A percentile compares a stretch with the other conserved stretches of the same genome.
phyloP scores from a whole-genome alignment of 2,888 invertebrate genomes.

The Meliscaeva auricollis region DNA sequence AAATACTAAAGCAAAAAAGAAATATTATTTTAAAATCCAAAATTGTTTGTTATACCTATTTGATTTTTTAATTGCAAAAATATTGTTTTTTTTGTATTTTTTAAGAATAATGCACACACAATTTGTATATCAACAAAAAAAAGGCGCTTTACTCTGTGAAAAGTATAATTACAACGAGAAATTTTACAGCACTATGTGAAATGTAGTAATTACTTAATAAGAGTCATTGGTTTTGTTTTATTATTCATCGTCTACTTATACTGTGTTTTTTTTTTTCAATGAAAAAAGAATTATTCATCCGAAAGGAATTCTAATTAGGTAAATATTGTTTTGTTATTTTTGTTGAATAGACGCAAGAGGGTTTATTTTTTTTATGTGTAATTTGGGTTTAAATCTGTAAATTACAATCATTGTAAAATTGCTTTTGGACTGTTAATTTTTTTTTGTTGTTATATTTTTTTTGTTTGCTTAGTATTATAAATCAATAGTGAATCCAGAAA shows the following conservation, averaged over 20 bases:
- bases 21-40: too few species aligned
- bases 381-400: background rate
- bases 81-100: too few species aligned
- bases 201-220: slow-evolving; percentile 61
- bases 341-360: background rate
- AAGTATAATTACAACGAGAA: slow-evolving; percentile 48
- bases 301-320: slow-evolving; percentile 48
- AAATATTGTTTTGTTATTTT: slow-evolving; percentile 1
- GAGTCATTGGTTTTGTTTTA: slow-evolving; percentile 12
- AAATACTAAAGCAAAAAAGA: too few species aligned
- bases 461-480: too few species aligned
- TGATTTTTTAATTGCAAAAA: too few species aligned
- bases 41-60: too few species aligned
- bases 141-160: slow-evolving; percentile 13
- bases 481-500: too few species aligned
- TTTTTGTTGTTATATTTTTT: too few species aligned
- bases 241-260: background rate
- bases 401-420: too few species aligned
- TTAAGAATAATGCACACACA: background rate
- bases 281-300: slow-evolving; percentile 33
- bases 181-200: slow-evolving; percentile 60
- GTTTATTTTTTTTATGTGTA: background rate
- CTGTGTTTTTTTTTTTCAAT: background rate
- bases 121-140: background rate
- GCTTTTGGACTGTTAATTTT: too few species aligned